Percentiles rank a stretch among this genome's conserved stretches.
These are phyloP conservation scores for Pterostichus niger DNA, from an alignment of 2,888 invertebrate genomes.

Conservation along the genomic window DNA sequence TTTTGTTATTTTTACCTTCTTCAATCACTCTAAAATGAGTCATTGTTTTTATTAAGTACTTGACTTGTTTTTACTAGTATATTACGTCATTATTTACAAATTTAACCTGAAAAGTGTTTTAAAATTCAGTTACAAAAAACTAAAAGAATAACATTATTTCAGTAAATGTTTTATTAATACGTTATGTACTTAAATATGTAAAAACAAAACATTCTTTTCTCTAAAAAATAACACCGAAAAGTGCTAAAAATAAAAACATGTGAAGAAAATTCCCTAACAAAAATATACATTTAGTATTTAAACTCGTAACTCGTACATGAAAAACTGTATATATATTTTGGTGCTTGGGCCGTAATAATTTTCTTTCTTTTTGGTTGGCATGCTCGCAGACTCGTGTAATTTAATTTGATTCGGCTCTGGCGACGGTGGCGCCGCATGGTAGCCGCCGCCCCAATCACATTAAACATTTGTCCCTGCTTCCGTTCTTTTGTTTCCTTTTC, in stretches of 20 bases:
- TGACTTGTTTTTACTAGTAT: no score
- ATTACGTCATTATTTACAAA: no score
- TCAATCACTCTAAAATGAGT: neutral
- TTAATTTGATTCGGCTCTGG: constrained; percentile 49
- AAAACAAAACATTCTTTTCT: no score
- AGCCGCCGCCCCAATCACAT: constrained; percentile 53
- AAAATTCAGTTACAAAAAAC: no score
- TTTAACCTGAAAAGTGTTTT: no score
- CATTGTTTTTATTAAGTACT: neutral
- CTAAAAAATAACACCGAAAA: no score
- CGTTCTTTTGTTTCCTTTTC: constrained; percentile 62
- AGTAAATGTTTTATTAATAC: no score
- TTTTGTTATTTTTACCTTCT: neutral
- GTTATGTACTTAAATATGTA: no score
- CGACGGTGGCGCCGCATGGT: constrained; percentile 16
- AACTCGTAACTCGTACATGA: neutral
- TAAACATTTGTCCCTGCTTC: constrained; percentile 55
- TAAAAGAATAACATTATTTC: no score
- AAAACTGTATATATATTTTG: constrained; percentile 15
- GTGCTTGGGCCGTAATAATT: constrained; percentile 46
- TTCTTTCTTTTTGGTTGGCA: constrained; percentile 39
- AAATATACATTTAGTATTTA: neutral
- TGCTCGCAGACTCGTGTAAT: constrained; percentile 51
- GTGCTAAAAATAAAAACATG: neutral
- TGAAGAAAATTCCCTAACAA: neutral